Conservation (phyloP, 2,113 vertebrate species). For the Tichodroma muraria region DNA sequence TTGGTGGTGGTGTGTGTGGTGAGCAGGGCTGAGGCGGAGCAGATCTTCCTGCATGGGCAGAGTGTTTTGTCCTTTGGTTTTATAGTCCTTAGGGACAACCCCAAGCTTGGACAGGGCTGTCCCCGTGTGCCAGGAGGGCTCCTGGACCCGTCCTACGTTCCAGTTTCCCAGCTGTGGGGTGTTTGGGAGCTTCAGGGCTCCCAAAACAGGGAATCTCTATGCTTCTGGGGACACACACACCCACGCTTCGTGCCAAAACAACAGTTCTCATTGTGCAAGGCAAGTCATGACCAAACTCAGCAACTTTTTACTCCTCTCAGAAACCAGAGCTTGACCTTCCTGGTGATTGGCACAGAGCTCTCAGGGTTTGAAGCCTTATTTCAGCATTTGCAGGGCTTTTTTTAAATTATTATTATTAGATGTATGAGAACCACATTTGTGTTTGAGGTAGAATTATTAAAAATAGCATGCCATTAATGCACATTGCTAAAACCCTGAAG, state of each 20-base stretch:
- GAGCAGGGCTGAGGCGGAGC: neutral
- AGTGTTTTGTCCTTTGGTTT: neutral
- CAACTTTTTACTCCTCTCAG: neutral
- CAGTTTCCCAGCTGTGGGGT: neutral
- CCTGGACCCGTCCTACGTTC: rapidly evolving
- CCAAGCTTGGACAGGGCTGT: neutral
- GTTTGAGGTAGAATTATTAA: neutral
- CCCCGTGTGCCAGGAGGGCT: neutral
- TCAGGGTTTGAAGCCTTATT: neutral
- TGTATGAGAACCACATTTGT: neutral
- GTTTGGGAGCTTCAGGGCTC: neutral
- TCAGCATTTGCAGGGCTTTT: neutral
- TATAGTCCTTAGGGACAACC: too few relatives aligned
- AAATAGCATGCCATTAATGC: neutral
- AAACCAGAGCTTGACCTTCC: neutral
- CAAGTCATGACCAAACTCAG: neutral
- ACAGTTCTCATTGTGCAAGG: neutral
- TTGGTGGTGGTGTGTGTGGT: neutral
- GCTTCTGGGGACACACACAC: neutral
- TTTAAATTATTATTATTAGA: neutral
- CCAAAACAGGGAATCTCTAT: neutral
- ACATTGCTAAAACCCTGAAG: neutral
- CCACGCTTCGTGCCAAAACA: neutral
- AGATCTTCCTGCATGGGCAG: neutral
- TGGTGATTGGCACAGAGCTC: neutral